These are phyloP conservation scores for Pedionomus torquatus DNA, from an alignment of 2,113 vertebrate species.

Conservation along the genomic window DNA sequence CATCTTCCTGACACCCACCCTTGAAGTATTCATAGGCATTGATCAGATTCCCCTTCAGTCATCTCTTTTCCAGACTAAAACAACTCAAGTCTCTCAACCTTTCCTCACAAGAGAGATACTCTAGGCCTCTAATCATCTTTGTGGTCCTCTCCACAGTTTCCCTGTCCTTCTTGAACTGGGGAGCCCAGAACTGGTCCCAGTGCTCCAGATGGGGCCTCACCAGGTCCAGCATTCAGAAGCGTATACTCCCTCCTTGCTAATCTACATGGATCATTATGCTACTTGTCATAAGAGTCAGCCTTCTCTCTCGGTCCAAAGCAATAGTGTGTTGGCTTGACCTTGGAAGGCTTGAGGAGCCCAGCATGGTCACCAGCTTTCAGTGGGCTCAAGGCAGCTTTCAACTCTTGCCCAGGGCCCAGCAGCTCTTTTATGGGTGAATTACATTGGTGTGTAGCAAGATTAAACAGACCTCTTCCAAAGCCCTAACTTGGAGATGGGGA, in stretches of 20 bases:
- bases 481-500: not conserved
- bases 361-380: fast-evolving
- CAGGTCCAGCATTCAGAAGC: not conserved
- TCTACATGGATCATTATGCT: not conserved
- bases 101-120: too few species aligned
- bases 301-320: not conserved
- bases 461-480: not conserved
- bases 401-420: not conserved
- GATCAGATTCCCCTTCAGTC: too few species aligned
- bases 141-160: too few species aligned
- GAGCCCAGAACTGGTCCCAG: too few species aligned
- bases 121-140: too few species aligned
- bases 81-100: too few species aligned
- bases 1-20: too few species aligned
- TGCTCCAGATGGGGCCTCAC: too few species aligned
- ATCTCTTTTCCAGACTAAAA: too few species aligned
- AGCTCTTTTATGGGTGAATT: not conserved
- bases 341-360: not conserved
- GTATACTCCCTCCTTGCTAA: not conserved
- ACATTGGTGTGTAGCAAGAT: fast-evolving
- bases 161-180: too few species aligned
- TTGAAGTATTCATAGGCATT: too few species aligned
- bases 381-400: not conserved
- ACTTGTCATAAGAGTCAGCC: not conserved
- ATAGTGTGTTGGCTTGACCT: not conserved